Evolutionary conservation across 2,113 vertebrate species (phyloP), one percentile per base, ranked within the genome.

Genomic region (Numida meleagris): DNA sequence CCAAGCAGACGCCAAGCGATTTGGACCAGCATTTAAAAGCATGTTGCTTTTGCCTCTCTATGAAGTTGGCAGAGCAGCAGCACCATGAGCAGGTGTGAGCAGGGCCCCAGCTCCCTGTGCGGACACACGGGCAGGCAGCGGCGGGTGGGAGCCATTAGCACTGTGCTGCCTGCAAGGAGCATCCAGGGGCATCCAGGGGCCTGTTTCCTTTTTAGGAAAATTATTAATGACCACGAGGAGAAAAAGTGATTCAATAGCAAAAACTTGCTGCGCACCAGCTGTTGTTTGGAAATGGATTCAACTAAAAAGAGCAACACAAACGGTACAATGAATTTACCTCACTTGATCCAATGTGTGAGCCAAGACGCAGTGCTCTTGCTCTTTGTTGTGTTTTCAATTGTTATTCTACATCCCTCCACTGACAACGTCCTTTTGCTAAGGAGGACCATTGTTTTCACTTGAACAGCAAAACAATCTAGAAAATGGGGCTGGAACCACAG

Each of bases 221-320:
- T 98, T 97, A 97, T 98, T 98, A 97, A 97, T 96, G 93, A 89
- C 67, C 75, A 86, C 7, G 62, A 86, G 81, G 82, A 77, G 92
- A 63, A 85, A 83, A 96, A 96, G 86, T 93, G 96, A 97, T 97
- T 95, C 76, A 90, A 90, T 72, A 86, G 90, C 14, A 67, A 93
- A 93, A 93, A 90, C 93, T 91, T 95, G 95, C 96, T 96, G 97
- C 0, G 68, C 80, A 68, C 86, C 94, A 98, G 96, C 96, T 97
- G 97, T 94, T 97, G 78, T 93, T 94, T 87, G 91, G 88, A 89
- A 85, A 73, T 91, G 50, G 77, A 87, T 63, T 91, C 74, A 86
- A 74, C 78, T 94, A 88, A 96, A 95, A 95, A 89, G 65, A 88
- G 80, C 71, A 88, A 80, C 70, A 68, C 68, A 73, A 95, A 51